These are phyloP conservation scores for Brienomyrus longianalis DNA, from an alignment of 2,113 vertebrate species.

Conservation along the genomic window DNA sequence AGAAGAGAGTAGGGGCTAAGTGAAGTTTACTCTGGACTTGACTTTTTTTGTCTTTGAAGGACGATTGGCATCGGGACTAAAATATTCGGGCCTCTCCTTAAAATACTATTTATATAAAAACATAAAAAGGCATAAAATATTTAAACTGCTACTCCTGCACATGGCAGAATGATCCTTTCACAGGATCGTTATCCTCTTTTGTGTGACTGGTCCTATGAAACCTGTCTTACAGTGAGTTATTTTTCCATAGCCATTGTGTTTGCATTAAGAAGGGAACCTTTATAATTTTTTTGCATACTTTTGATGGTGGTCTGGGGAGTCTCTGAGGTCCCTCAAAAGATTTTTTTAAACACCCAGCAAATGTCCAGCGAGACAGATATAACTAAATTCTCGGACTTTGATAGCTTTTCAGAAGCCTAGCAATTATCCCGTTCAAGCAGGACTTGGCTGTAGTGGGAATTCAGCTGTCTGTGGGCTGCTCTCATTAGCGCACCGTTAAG, in stretches of 20 bases:
- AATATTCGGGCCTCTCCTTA: no score
- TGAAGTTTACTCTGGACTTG: no score
- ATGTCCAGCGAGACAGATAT: background rate
- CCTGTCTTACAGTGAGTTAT: background rate
- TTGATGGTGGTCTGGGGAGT: background rate
- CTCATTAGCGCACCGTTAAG: constrained; percentile 33
- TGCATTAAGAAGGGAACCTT: background rate
- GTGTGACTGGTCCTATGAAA: background rate
- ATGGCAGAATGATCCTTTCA: background rate
- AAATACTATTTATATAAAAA: background rate
- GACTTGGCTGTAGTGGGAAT: background rate
- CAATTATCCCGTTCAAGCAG: background rate
- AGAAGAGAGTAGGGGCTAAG: no score
- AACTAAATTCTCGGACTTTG: background rate
- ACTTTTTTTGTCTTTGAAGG: no score
- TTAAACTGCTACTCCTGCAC: background rate
- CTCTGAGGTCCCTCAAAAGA: background rate
- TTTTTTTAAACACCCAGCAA: background rate
- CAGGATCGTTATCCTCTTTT: background rate
- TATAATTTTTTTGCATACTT: background rate
- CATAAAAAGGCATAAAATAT: background rate
- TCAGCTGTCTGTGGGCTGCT: constrained; percentile 13
- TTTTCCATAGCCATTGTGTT: background rate
- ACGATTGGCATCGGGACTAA: no score
- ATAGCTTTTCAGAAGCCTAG: background rate